Percentiles rank a stretch among this genome's conserved stretches.
These are phyloP conservation scores for Pterois miles DNA, from an alignment of 2,797 vertebrate genomes.

Conservation along the genomic window DNA sequence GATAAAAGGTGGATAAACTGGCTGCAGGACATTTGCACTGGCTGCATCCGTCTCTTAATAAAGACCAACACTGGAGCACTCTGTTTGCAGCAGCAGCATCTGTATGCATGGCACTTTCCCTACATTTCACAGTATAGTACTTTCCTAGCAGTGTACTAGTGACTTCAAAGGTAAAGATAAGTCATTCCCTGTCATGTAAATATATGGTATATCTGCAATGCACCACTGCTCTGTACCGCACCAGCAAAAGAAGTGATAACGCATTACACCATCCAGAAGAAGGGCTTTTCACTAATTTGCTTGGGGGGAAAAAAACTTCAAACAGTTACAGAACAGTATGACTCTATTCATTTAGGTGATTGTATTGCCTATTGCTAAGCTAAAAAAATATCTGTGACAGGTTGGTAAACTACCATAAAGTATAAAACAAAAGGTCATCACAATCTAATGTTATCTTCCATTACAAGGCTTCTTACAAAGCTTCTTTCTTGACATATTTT, in stretches of 20 bases:
- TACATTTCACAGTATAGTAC: slow-evolving; percentile 2
- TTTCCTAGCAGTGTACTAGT: slow-evolving; percentile 1
- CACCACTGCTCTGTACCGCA: slow-evolving; percentile 27
- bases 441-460: slow-evolving; percentile 23
- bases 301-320: not conserved
- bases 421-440: slow-evolving; percentile 39
- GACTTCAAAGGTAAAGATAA: slow-evolving; percentile 45
- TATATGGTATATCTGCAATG: slow-evolving; percentile 55
- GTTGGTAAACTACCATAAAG: slow-evolving; percentile 21
- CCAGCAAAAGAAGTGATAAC: not conserved
- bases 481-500: slow-evolving; percentile 42
- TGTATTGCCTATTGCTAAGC: not conserved
- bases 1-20: slow-evolving; percentile 70
- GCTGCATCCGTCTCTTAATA: slow-evolving; percentile 39
- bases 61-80: slow-evolving; percentile 10
- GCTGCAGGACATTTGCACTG: slow-evolving; percentile 51
- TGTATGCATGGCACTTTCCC: slow-evolving; percentile 4
- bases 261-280: not conserved
- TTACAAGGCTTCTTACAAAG: slow-evolving; percentile 13
- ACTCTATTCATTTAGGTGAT: not conserved
- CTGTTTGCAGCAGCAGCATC: slow-evolving; percentile 3
- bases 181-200: slow-evolving; percentile 39
- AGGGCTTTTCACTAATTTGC: not conserved
- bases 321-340: not conserved
- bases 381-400: not conserved